Percentiles rank a stretch among this genome's conserved stretches.
Evolutionary conservation across 2,888 invertebrate genomes (phyloP).

Genomic region (Polymixis lichenea): DNA sequence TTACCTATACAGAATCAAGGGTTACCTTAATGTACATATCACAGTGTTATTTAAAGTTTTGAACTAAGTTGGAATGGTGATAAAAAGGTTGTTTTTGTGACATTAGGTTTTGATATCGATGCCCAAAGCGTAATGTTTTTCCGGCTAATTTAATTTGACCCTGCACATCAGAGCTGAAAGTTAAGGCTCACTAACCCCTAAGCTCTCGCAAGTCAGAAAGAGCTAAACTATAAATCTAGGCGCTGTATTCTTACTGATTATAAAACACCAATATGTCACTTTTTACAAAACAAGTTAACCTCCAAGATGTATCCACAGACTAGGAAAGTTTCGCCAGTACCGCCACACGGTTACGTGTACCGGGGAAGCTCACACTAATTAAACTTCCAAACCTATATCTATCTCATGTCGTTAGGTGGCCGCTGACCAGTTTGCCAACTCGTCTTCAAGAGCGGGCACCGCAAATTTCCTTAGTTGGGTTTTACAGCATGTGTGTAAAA

Average conservation of each 20-base stretch:
- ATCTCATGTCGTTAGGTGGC: conserved; percentile 8
- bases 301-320: conserved; percentile 6
- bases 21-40: too few relatives aligned
- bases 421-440: conserved; percentile 34
- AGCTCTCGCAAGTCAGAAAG: neutral
- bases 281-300: conserved; percentile 4
- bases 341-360: neutral
- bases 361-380: conserved; percentile 36
- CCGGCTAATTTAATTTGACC: too few relatives aligned
- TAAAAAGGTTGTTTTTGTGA: too few relatives aligned
- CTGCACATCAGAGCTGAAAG: neutral
- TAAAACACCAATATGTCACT: neutral
- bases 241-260: neutral
- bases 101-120: too few relatives aligned
- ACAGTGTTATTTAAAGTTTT: too few relatives aligned
- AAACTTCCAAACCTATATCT: conserved; percentile 34
- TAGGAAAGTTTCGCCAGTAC: conserved; percentile 22
- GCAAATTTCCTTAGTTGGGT: conserved; percentile 10
- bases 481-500: neutral
- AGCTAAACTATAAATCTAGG: neutral
- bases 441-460: neutral
- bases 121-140: too few relatives aligned
- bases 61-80: too few relatives aligned
- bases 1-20: too few relatives aligned
- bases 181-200: neutral